Conservation (phyloP, 1,140 invertebrate genomes). For the Diachasma alloeum region DNA sequence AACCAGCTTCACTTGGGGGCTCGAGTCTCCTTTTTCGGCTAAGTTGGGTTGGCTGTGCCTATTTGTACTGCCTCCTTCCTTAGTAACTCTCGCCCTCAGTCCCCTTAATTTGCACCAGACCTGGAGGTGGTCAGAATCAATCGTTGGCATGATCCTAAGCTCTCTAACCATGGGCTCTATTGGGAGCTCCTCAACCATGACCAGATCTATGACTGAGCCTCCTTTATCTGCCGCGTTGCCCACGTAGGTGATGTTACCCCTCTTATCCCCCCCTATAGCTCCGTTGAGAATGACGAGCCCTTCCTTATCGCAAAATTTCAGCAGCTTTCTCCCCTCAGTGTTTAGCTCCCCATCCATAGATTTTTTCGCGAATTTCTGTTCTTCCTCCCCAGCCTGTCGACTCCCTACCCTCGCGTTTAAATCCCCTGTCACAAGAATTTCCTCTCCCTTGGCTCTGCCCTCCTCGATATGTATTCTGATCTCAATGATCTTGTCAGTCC, state of each 20-base stretch:
- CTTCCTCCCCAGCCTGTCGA: neutral
- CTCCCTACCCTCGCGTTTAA: neutral
- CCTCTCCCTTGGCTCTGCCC: neutral
- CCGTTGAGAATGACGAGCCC: neutral
- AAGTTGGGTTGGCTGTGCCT: no score
- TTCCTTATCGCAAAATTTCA: slow-evolving; percentile 6
- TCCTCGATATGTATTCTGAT: neutral
- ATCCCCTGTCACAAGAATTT: neutral
- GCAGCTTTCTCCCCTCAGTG: neutral
- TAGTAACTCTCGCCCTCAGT: no score
- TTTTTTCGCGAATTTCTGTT: neutral
- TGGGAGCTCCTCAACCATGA: no score
- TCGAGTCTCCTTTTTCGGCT: no score
- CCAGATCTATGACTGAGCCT: no score
- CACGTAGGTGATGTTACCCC: neutral
- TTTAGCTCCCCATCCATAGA: neutral
- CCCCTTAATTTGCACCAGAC: no score
- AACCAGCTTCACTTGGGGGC: no score
- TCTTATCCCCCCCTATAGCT: neutral
- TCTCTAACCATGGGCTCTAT: no score
- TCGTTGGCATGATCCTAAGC: no score
- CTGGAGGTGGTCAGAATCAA: no score
- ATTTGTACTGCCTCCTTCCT: no score
- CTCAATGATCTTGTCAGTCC: neutral
- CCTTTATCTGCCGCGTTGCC: neutral